phyloP scores from a whole-genome alignment of 2,113 vertebrate genomes.

The Gymnarchus niloticus region DNA sequence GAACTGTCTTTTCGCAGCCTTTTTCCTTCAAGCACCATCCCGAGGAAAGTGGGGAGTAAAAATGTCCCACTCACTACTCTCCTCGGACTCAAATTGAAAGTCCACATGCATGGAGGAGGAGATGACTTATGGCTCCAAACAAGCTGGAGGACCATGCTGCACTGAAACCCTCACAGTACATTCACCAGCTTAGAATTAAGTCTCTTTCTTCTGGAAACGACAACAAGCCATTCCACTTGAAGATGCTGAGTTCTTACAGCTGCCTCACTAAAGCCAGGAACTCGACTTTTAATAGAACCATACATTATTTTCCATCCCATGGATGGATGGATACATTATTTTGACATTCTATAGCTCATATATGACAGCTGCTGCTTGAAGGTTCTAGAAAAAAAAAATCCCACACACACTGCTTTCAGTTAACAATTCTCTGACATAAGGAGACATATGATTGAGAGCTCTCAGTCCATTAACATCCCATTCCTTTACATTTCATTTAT shows the following conservation, averaged over 20 bases:
- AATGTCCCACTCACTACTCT: no score
- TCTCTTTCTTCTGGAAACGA: background rate
- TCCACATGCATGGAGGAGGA: background rate
- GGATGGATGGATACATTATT: conserved; percentile 8
- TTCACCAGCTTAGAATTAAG: background rate
- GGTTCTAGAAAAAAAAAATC: background rate
- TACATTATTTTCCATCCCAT: no score
- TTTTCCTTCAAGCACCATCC: no score
- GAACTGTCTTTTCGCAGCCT: no score
- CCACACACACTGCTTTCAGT: background rate
- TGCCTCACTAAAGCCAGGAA: background rate
- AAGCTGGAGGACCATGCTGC: background rate
- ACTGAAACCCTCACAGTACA: background rate
- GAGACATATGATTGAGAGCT: background rate
- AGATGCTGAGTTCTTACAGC: background rate
- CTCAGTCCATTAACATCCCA: background rate
- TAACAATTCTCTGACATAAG: background rate
- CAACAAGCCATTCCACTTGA: background rate
- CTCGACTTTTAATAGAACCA: conserved; percentile 1
- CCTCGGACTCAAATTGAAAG: background rate
- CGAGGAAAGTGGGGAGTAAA: no score
- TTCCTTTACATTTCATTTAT: background rate
- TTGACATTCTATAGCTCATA: background rate
- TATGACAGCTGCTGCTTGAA: background rate
- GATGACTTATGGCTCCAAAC: background rate